These are phyloP conservation scores for Drosophila pseudoobscura DNA, from an alignment of 1,140 invertebrate species.

Conservation along the genomic window DNA sequence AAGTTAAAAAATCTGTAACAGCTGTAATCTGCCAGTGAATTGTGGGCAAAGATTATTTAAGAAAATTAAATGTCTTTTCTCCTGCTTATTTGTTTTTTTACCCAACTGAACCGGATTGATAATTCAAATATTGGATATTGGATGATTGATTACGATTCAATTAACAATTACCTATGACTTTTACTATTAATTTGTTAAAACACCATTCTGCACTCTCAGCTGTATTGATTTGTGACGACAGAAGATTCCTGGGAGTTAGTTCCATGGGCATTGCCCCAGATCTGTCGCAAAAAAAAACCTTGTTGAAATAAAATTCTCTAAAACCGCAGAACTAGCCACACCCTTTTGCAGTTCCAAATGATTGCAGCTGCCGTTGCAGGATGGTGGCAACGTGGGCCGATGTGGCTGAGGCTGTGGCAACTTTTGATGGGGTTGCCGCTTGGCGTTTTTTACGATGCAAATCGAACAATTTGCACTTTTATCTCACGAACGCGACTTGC, in stretches of 20 bases:
- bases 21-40: constrained; percentile 16
- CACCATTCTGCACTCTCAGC: no score
- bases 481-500: constrained; percentile 64
- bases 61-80: no score
- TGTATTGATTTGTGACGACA: no score
- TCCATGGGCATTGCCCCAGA: background rate
- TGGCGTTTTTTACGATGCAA: constrained; percentile 73
- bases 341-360: constrained; percentile 60
- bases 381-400: background rate
- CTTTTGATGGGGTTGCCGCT: background rate
- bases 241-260: no score
- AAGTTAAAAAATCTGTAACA: background rate
- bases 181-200: no score
- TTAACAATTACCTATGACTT: no score
- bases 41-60: no score
- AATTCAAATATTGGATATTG: no score
- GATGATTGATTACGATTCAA: no score
- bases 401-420: constrained; percentile 3
- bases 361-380: constrained; percentile 60
- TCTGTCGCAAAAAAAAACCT: constrained; percentile 13
- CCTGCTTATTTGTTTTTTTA: no score
- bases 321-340: constrained; percentile 45
- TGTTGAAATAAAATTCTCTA: constrained; percentile 34
- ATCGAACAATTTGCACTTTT: constrained; percentile 81
- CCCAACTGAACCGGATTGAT: no score